A percentile compares a stretch with the other conserved stretches of the same genome.
These are phyloP conservation scores for Zaprionus inermis DNA, from an alignment of 1,140 invertebrate genomes.

Conservation along the genomic window DNA sequence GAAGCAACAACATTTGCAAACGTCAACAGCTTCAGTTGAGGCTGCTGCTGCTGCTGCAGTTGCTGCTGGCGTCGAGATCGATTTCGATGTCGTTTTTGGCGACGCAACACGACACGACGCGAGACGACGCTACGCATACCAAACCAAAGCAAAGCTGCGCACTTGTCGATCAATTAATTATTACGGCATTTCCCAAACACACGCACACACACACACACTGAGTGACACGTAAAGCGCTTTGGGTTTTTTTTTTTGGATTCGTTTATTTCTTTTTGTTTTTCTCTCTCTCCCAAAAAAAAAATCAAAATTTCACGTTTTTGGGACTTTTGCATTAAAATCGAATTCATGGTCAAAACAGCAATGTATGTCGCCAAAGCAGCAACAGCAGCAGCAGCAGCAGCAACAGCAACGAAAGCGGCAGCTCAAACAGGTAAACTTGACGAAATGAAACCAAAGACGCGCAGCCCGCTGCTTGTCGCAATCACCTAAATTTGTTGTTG, in stretches of 20 bases:
- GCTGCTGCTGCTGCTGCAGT: neutral
- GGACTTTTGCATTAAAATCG: constrained; percentile 79
- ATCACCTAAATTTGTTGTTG: constrained; percentile 67
- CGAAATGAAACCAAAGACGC: constrained; percentile 74
- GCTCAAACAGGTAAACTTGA: constrained; percentile 71
- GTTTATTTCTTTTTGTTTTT: constrained; percentile 51
- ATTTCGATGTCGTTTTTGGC: constrained; percentile 70
- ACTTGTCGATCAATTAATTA: constrained; percentile 82
- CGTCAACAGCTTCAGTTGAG: constrained; percentile 12
- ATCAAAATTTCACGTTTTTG: constrained; percentile 72
- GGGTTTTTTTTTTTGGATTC: constrained; percentile 67
- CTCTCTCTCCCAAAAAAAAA: constrained; percentile 6
- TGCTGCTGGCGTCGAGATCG: constrained; percentile 40
- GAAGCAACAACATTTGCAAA: constrained; percentile 26
- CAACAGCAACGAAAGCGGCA: constrained; percentile 34
- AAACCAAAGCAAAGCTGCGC: constrained; percentile 72
- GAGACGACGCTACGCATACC: constrained; percentile 62
- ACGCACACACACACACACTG: constrained; percentile 1
- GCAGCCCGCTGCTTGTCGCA: constrained; percentile 59
- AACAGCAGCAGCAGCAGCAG: constrained; percentile 21
- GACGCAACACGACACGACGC: constrained; percentile 34
- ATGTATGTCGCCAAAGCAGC: constrained; percentile 75
- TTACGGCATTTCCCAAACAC: constrained; percentile 70
- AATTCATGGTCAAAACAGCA: constrained; percentile 75
- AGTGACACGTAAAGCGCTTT: constrained; percentile 21